phyloP scores from a whole-genome alignment of 2,888 invertebrate genomes.

The Caenorhabditis sp. region DNA sequence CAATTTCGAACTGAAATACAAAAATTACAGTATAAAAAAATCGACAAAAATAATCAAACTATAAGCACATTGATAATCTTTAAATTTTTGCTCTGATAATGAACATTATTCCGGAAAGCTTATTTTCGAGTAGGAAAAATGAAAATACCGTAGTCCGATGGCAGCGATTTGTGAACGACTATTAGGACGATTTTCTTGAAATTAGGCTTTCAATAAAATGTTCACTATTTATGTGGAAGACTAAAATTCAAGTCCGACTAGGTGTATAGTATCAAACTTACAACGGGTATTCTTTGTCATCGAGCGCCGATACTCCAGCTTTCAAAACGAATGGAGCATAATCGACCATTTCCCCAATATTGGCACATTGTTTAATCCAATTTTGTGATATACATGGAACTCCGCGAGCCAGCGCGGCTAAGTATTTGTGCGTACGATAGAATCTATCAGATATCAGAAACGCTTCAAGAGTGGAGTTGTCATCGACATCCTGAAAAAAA shows the following conservation, averaged over 20 bases:
- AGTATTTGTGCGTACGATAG: constrained; percentile 81
- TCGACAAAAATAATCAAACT: too few species aligned
- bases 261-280: not conserved
- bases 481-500: constrained; percentile 30
- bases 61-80: too few species aligned
- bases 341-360: constrained; percentile 48
- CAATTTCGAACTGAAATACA: too few species aligned
- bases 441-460: constrained; percentile 78
- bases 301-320: constrained; percentile 60
- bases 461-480: constrained; percentile 21
- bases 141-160: too few species aligned
- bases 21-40: too few species aligned
- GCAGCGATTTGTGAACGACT: too few species aligned
- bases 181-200: too few species aligned
- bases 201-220: too few species aligned
- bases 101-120: too few species aligned
- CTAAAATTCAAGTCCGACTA: not conserved
- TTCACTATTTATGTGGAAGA: too few species aligned
- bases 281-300: constrained; percentile 43
- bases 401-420: constrained; percentile 79
- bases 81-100: too few species aligned
- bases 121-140: too few species aligned
- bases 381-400: constrained; percentile 78
- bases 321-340: constrained; percentile 53
- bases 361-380: constrained; percentile 80